Conservation (phyloP, 2,797 vertebrate genomes). For the Amniataba percoides region DNA sequence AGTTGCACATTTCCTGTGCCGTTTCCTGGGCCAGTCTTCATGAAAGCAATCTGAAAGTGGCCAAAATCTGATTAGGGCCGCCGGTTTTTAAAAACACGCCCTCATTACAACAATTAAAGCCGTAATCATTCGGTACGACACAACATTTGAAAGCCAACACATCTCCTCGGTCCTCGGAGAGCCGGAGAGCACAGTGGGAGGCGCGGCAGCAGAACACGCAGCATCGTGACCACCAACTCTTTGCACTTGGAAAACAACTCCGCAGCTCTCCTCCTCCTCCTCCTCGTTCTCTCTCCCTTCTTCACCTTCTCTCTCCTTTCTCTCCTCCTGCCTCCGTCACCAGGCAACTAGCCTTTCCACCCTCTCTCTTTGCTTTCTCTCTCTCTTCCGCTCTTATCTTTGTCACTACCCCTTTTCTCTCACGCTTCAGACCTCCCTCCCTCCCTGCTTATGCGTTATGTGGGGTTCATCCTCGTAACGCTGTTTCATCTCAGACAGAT, state of each 20-base stretch:
- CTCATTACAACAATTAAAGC: slow-evolving; percentile 32
- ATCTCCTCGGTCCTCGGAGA: slow-evolving; percentile 24
- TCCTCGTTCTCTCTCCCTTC: slow-evolving; percentile 38
- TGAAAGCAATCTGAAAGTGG: slow-evolving; percentile 11
- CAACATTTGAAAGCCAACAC: slow-evolving; percentile 10
- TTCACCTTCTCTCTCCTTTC: slow-evolving; percentile 47
- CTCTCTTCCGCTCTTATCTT: slow-evolving; percentile 33
- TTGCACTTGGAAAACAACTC: slow-evolving; percentile 63
- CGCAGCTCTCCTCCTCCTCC: slow-evolving; percentile 46
- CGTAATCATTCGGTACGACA: slow-evolving; percentile 18
- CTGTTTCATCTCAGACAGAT: neutral
- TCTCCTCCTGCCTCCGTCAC: slow-evolving; percentile 67
- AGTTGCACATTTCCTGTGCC: neutral
- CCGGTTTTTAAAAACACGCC: neutral
- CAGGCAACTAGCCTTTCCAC: slow-evolving; percentile 74
- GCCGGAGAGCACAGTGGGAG: slow-evolving; percentile 35
- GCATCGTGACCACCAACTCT: slow-evolving; percentile 71
- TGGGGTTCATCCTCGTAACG: neutral
- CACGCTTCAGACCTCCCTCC: slow-evolving; percentile 20
- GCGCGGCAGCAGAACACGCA: slow-evolving; percentile 60
- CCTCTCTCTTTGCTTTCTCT: slow-evolving; percentile 38
- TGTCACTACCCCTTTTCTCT: slow-evolving; percentile 33
- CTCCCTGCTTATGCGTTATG: slow-evolving; percentile 4
- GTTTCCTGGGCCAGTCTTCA: neutral
- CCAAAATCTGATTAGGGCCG: slow-evolving; percentile 11